phyloP scores from a whole-genome alignment of 2,797 vertebrate genomes.

The Enteromius radiatus region DNA sequence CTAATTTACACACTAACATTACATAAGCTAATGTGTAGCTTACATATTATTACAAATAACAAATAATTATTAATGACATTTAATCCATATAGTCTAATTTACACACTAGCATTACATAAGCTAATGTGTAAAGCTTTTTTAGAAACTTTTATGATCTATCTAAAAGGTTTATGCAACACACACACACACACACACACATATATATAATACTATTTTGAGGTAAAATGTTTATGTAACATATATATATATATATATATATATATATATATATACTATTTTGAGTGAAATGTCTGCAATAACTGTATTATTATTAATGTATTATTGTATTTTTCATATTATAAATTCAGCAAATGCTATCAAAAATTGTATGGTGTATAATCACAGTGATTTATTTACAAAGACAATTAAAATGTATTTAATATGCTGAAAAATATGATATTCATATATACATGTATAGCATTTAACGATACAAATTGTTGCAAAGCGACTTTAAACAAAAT shows the following conservation, averaged over 20 bases:
- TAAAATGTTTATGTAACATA: too few relatives aligned
- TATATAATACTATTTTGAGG: background rate
- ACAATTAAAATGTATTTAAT: background rate
- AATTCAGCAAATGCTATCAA: background rate
- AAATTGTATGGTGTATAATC: background rate
- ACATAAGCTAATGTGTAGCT: too few relatives aligned
- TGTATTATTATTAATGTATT: background rate
- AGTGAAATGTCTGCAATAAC: background rate
- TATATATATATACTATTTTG: background rate
- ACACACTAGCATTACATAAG: too few relatives aligned
- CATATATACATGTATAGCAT: too few relatives aligned
- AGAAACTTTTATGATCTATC: background rate
- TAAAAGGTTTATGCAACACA: background rate
- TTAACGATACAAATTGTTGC: too few relatives aligned
- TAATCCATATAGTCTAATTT: too few relatives aligned
- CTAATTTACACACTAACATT: background rate
- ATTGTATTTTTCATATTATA: background rate
- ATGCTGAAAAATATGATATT: slow-evolving; percentile 4
- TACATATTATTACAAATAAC: too few relatives aligned
- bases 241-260: too few relatives aligned
- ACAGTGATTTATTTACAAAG: background rate
- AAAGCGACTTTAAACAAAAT: background rate
- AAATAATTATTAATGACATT: too few relatives aligned
- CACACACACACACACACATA: too few relatives aligned
- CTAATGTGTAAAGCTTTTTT: too few relatives aligned